Percentiles rank a stretch among this genome's conserved stretches.
These are phyloP conservation scores for Catocala sponsa DNA, from an alignment of 2,888 invertebrate genomes.

Conservation along the genomic window DNA sequence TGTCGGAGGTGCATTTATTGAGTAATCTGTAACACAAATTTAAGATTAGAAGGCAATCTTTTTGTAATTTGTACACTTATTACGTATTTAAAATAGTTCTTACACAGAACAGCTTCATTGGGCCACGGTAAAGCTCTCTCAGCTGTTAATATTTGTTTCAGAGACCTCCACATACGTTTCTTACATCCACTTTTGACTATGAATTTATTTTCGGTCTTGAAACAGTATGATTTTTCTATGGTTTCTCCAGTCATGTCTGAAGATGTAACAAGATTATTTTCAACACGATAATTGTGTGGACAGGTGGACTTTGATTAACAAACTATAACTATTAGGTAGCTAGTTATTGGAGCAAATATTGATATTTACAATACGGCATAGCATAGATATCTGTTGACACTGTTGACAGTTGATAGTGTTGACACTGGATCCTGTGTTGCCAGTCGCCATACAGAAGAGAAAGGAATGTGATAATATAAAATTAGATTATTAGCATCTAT, in stretches of 20 bases:
- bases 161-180: constrained; percentile 95
- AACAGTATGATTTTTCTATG: constrained; percentile 72
- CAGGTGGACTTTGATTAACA: too few species aligned
- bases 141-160: constrained; percentile 95
- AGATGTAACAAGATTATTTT: background rate
- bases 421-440: too few species aligned
- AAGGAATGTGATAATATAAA: too few species aligned
- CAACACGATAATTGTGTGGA: background rate
- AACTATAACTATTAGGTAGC: too few species aligned
- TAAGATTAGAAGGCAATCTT: constrained; percentile 1
- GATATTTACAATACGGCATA: too few species aligned
- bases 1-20: constrained; percentile 96
- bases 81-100: constrained; percentile 52
- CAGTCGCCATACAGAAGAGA: too few species aligned
- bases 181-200: constrained; percentile 89
- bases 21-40: constrained; percentile 89
- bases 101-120: constrained; percentile 92
- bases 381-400: too few species aligned
- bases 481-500: too few species aligned
- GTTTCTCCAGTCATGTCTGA: constrained; percentile 66
- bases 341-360: too few species aligned
- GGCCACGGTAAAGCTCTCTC: constrained; percentile 94
- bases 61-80: too few species aligned
- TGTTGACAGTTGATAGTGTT: too few species aligned
- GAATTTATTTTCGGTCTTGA: constrained; percentile 84